Conservation (phyloP, 2,113 vertebrate species). For the Neogale vison region DNA sequence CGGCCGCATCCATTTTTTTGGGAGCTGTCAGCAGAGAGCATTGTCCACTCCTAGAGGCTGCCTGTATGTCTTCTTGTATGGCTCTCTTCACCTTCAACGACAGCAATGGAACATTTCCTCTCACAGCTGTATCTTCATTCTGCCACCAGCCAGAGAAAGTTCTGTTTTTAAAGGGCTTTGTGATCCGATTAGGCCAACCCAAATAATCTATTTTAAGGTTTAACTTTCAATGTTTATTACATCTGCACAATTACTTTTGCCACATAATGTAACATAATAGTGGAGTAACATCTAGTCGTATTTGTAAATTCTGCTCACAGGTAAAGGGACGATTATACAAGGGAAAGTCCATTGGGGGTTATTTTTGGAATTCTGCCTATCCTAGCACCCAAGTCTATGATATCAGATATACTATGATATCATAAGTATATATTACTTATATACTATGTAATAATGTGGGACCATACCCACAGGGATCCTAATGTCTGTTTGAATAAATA, state of each 20-base stretch:
- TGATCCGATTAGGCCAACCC: not conserved
- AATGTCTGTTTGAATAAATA: not conserved
- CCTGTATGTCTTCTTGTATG: not conserved
- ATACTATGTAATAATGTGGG: not conserved
- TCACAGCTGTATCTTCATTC: not conserved
- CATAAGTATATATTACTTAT: no score
- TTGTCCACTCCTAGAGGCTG: no score
- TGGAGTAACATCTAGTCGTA: not conserved
- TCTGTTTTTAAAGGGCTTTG: not conserved
- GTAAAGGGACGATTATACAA: not conserved
- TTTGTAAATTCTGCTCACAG: not conserved
- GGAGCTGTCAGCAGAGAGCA: not conserved
- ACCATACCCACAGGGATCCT: not conserved
- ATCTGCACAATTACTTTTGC: not conserved
- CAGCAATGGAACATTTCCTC: fast-evolving
- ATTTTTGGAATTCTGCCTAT: not conserved
- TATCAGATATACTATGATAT: no score
- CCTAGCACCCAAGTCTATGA: not conserved
- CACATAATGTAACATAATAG: not conserved
- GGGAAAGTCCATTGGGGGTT: fast-evolving
- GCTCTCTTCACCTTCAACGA: not conserved
- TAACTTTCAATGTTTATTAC: not conserved
- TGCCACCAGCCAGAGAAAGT: not conserved
- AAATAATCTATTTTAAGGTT: not conserved
- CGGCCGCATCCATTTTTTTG: not conserved